Conservation (phyloP, 2,797 vertebrate genomes). For the Carcharodon carcharias region DNA sequence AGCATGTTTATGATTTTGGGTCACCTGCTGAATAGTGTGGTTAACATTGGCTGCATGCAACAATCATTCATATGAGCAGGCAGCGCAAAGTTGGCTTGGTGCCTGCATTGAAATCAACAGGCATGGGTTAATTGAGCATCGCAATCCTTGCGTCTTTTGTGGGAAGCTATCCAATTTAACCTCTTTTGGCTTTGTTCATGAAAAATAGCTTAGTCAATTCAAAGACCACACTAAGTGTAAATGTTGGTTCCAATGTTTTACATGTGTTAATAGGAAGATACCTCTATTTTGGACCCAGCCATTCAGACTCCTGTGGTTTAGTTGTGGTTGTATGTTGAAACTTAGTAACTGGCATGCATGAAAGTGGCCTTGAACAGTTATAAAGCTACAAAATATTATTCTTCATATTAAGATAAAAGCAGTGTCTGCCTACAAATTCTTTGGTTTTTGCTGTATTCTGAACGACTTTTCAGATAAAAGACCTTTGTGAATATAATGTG, state of each 20-base stretch:
- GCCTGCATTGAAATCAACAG: neutral
- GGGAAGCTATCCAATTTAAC: neutral
- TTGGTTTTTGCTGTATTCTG: neutral
- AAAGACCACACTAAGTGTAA: neutral
- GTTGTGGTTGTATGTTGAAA: neutral
- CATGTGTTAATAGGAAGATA: neutral
- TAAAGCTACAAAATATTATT: conserved; percentile 1
- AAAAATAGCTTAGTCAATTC: neutral
- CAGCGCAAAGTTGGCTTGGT: too few relatives aligned
- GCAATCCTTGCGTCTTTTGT: neutral
- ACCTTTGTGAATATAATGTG: neutral
- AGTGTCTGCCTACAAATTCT: neutral
- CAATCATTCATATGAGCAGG: too few relatives aligned
- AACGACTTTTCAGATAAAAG: neutral
- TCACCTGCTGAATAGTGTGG: neutral
- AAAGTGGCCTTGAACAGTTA: neutral
- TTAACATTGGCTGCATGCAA: neutral
- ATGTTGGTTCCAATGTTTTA: neutral
- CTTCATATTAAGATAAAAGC: neutral
- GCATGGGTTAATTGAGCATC: neutral
- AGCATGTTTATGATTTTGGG: too few relatives aligned
- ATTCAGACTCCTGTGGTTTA: conserved; percentile 8
- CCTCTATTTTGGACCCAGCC: neutral
- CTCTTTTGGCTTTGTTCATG: neutral
- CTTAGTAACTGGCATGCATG: conserved; percentile 21